Evolutionary conservation across 2,888 invertebrate species (phyloP), one percentile per base, ranked within the genome.

Genomic region (Thyatira batis): DNA sequence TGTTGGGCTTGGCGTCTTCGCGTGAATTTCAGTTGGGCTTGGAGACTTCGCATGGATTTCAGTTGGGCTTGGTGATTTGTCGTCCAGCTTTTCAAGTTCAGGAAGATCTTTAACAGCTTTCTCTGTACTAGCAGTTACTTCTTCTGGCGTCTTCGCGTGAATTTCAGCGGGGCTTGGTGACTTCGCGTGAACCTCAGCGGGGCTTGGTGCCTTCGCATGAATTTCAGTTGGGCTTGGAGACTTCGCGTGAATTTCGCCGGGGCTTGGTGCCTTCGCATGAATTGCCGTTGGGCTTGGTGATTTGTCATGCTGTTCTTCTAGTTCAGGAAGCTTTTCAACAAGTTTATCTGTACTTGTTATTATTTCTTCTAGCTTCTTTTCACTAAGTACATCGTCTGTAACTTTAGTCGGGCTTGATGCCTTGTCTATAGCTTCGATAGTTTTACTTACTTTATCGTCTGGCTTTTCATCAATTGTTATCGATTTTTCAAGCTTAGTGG

Each of bases 381-480:
- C 52, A 3, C 27, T 9, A 55, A 55, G 5, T 48, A 49, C 53
- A 0, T 20, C 17, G 53, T 52, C 0, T 27, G 39, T 65, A 10
- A 30, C 10, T 1, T 60, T 48, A 0, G 48, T 50, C 1, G 54
- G 50, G 17, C 59, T 65, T 30, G 53, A 46, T 9, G 11, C 30
- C 25, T 25, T 27, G 27, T 2, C 9, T 2, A 1, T n/a, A n/a
- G n/a, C n/a, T n/a, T n/a, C n/a, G n/a, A n/a, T n/a, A n/a, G n/a
- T n/a, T 50, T 45, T 49, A 57, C 49, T 4, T 63, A 53, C 33
- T 52, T 53, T 5, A 51, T 48, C n/a, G n/a, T 58, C 59, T 45
- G 46, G 52, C 30, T 49, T 33, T 33, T 59, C 59, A 56, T 45
- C 57, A 1, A 46, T 51, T 57, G 52, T 61, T 8, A 61, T 58